These are phyloP conservation scores for Phyllotreta cruciferae DNA, from an alignment of 2,888 invertebrate species.

Conservation along the genomic window DNA sequence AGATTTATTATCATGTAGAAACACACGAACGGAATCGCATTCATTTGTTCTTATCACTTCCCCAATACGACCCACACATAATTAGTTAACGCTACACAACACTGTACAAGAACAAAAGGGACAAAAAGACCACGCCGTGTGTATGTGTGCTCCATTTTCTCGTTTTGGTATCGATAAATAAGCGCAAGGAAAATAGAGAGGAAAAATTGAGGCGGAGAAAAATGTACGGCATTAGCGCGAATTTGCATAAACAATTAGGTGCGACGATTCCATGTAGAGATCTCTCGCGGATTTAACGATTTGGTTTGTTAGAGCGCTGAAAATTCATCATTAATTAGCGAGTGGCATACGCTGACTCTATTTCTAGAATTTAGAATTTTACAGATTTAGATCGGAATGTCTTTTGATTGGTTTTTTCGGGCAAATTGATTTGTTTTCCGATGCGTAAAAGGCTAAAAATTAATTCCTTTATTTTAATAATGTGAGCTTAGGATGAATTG, in stretches of 20 bases:
- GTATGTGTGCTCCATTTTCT: constrained; percentile 26
- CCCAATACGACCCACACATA: constrained; percentile 28
- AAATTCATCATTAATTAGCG: constrained; percentile 30
- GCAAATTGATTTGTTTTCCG: too few relatives aligned
- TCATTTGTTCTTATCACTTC: constrained; percentile 22
- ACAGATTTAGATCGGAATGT: too few relatives aligned
- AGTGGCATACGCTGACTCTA: neutral
- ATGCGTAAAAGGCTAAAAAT: too few relatives aligned
- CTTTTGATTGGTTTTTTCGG: too few relatives aligned
- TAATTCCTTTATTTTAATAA: too few relatives aligned
- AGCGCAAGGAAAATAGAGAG: constrained; percentile 24
- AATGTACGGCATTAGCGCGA: constrained; percentile 18
- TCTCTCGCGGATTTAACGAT: constrained; percentile 28
- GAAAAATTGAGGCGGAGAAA: constrained; percentile 11
- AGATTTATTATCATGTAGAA: constrained; percentile 18
- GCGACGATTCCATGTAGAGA: constrained; percentile 23
- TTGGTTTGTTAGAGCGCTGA: constrained; percentile 27
- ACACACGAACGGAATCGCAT: constrained; percentile 12
- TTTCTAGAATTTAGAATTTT: too few relatives aligned
- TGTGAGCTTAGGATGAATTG: too few relatives aligned
- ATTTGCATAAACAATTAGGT: constrained; percentile 30
- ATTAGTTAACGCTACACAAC: constrained; percentile 34
- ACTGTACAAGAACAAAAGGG: constrained; percentile 13
- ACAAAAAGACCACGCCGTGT: constrained; percentile 17
- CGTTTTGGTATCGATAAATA: constrained; percentile 26